These are phyloP conservation scores for Drosophila bocki DNA, from an alignment of 1,140 invertebrate genomes.

Conservation along the genomic window DNA sequence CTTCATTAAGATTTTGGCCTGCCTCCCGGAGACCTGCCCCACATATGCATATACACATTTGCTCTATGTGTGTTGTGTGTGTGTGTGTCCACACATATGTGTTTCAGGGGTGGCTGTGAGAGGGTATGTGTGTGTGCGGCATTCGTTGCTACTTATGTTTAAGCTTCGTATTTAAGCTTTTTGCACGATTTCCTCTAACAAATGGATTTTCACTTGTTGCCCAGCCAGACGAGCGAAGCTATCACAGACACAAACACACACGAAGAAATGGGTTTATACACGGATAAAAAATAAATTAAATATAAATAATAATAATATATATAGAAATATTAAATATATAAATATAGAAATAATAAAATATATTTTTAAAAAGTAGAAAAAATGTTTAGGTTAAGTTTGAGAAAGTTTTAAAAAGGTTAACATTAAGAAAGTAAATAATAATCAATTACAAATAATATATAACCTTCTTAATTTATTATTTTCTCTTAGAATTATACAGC, in stretches of 20 bases:
- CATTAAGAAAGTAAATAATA: too few relatives aligned
- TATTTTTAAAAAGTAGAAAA: too few relatives aligned
- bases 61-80: background rate
- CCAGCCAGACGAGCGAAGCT: constrained; percentile 50
- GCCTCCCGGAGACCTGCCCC: constrained; percentile 62
- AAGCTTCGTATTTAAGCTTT: constrained; percentile 83
- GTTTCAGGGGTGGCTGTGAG: constrained; percentile 22
- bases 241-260: constrained; percentile 30
- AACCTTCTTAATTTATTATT: background rate
- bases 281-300: background rate
- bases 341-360: too few relatives aligned
- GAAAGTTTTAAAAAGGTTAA: too few relatives aligned
- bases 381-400: too few relatives aligned
- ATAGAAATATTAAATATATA: too few relatives aligned
- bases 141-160: constrained; percentile 78
- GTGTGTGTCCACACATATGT: constrained; percentile 12
- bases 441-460: too few relatives aligned
- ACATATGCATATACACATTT: constrained; percentile 61
- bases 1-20: constrained; percentile 77
- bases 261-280: constrained; percentile 11
- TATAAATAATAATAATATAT: too few relatives aligned
- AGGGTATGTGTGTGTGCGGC: constrained; percentile 37
- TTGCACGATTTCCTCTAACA: constrained; percentile 83
- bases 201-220: constrained; percentile 83
- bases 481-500: background rate